Conservation (phyloP, 2,113 vertebrate species). For the Apeltes quadracus region DNA sequence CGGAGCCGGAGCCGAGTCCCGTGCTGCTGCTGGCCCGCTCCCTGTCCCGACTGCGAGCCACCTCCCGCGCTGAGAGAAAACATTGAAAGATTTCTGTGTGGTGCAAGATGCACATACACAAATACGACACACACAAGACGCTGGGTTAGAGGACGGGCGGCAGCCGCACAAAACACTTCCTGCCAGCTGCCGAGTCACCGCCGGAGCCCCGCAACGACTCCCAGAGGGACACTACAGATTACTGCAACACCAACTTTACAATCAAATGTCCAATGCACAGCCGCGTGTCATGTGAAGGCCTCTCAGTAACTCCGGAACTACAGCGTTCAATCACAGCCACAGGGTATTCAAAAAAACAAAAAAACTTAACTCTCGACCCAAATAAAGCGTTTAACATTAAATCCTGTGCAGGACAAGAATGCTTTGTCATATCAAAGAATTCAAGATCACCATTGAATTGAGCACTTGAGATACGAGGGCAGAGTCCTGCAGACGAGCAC, state of each 20-base stretch:
- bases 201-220: slow-evolving; percentile 3
- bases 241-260: too few species aligned
- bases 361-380: background rate
- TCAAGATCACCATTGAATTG: too few species aligned
- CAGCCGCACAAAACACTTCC: slow-evolving; percentile 8
- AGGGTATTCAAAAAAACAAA: too few species aligned
- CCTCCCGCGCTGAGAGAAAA: slow-evolving; percentile 98
- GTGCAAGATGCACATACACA: slow-evolving; percentile 80
- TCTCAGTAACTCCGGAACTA: too few species aligned
- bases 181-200: background rate
- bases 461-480: too few species aligned
- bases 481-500: background rate
- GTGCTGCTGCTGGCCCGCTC: slow-evolving; percentile 86
- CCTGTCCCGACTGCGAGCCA: slow-evolving; percentile 90
- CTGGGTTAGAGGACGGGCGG: slow-evolving; percentile 55
- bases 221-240: too few species aligned
- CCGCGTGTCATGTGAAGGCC: too few species aligned
- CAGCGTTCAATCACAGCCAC: too few species aligned
- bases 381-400: background rate
- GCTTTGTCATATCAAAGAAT: background rate
- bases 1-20: slow-evolving; percentile 72
- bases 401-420: background rate
- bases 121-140: slow-evolving; percentile 48
- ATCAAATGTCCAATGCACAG: too few species aligned
- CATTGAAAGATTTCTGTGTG: slow-evolving; percentile 99